Evolutionary conservation across 2,797 vertebrate genomes (phyloP).

Genomic region (Lepilemur ruficaudatus): DNA sequence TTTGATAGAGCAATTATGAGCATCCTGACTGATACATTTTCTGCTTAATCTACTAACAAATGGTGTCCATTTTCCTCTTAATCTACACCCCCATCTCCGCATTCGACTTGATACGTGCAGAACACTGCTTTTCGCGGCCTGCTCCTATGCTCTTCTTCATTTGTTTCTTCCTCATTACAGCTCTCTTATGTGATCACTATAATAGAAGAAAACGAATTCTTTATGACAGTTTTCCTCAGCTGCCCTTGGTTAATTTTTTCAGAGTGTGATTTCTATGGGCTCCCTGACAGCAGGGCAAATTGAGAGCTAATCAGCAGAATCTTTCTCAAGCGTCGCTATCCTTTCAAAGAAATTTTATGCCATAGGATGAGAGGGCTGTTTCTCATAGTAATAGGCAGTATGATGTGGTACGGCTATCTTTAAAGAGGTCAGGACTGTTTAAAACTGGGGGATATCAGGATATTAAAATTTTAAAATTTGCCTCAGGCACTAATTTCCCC

Average conservation of each 20-base stretch:
- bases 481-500: neutral
- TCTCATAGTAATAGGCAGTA: neutral
- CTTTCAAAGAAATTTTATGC: constrained; percentile 39
- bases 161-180: constrained; percentile 70
- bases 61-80: constrained; percentile 49
- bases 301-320: constrained; percentile 53
- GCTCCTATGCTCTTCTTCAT: constrained; percentile 4
- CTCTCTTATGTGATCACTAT: constrained; percentile 50
- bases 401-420: neutral
- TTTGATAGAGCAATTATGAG: constrained; percentile 61
- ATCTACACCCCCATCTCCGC: neutral
- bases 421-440: constrained; percentile 8
- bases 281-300: constrained; percentile 44
- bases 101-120: neutral
- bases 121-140: neutral
- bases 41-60: constrained; percentile 44
- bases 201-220: constrained; percentile 59
- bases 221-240: constrained; percentile 43
- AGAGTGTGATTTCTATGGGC: constrained; percentile 51
- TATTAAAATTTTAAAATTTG: constrained; percentile 18
- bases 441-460: constrained; percentile 55
- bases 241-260: constrained; percentile 66
- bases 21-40: constrained; percentile 39
- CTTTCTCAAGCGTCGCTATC: neutral
- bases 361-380: constrained; percentile 28